phyloP scores from a whole-genome alignment of 2,797 vertebrate species.

The Takifugu rubripes region DNA sequence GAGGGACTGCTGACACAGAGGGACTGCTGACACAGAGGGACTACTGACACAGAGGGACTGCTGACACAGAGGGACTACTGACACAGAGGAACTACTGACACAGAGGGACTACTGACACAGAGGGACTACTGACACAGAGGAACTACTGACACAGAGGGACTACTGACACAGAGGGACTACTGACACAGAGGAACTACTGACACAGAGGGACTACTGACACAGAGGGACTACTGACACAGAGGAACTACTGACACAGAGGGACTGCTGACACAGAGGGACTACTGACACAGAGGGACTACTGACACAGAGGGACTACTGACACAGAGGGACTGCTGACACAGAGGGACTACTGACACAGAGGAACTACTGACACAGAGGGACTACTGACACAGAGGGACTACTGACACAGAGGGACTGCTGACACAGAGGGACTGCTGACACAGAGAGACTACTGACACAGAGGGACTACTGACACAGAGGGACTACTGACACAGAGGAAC shows the following conservation, averaged over 20 bases:
- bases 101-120: slow-evolving; percentile 36
- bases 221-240: slow-evolving; percentile 23
- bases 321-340: neutral
- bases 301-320: slow-evolving; percentile 38
- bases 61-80: no score
- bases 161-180: slow-evolving; percentile 38
- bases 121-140: neutral
- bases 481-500: slow-evolving; percentile 37
- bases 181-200: neutral
- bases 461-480: slow-evolving; percentile 38
- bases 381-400: slow-evolving; percentile 39
- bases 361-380: slow-evolving; percentile 37
- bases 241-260: slow-evolving; percentile 22
- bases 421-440: slow-evolving; percentile 44
- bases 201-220: neutral
- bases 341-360: neutral
- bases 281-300: neutral
- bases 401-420: slow-evolving; percentile 42
- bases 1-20: neutral
- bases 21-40: slow-evolving; percentile 34
- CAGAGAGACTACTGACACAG: slow-evolving; percentile 20
- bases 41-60: slow-evolving; percentile 5
- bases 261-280: no score
- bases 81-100: slow-evolving; percentile 4
- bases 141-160: neutral